phyloP scores from a whole-genome alignment of 2,797 vertebrate genomes.

The Gymnopithys bicolor region DNA sequence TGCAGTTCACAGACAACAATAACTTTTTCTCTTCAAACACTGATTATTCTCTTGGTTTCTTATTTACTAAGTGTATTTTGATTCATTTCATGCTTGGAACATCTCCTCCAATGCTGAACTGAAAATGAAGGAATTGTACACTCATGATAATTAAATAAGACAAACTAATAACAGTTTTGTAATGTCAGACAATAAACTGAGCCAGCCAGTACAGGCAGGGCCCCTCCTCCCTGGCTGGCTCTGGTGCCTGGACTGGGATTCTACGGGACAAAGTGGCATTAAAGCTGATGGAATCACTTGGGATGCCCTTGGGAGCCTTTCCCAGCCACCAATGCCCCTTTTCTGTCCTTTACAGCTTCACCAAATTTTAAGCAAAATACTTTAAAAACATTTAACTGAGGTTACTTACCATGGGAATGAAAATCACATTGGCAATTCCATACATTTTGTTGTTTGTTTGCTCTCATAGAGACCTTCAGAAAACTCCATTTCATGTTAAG shows the following conservation, averaged over 20 bases:
- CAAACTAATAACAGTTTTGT: background rate
- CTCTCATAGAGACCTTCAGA: background rate
- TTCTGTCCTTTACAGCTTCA: background rate
- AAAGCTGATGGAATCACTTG: background rate
- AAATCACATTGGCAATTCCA: background rate
- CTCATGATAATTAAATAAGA: background rate
- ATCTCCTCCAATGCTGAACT: background rate
- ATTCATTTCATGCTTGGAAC: conserved; percentile 10
- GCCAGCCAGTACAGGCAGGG: background rate
- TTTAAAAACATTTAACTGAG: background rate
- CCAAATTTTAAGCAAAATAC: background rate
- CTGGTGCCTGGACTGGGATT: background rate
- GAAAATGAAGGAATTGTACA: background rate
- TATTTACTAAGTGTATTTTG: conserved; percentile 40
- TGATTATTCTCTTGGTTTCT: background rate
- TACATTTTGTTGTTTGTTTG: background rate
- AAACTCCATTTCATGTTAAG: background rate
- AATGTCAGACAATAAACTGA: background rate
- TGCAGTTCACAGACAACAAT: conserved; percentile 21
- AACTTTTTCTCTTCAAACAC: background rate
- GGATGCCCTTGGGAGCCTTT: background rate
- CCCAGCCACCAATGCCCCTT: background rate
- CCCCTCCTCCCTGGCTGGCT: conserved; percentile 7
- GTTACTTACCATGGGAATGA: background rate
- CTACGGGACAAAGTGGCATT: background rate